Conservation (phyloP, 1,140 invertebrate species). For the Meteorus sp. region DNA sequence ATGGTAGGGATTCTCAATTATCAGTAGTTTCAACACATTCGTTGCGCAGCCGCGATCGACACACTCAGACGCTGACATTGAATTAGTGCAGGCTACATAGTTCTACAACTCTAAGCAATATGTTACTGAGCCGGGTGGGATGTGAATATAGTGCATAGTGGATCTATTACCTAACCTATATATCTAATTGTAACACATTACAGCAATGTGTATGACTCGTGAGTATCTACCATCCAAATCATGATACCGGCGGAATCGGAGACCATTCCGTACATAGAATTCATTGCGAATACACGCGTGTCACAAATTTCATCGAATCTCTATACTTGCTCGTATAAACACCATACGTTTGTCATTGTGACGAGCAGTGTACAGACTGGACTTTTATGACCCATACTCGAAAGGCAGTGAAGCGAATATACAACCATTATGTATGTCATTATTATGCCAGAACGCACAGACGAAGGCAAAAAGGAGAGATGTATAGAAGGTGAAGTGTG, state of each 20-base stretch:
- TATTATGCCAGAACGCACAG: constrained; percentile 22
- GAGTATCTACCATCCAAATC: constrained; percentile 20
- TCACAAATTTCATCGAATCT: too few species aligned
- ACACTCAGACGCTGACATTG: constrained; percentile 28
- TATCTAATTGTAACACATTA: constrained; percentile 45
- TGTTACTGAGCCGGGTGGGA: constrained; percentile 43
- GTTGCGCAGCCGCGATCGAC: background rate
- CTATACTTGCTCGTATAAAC: too few species aligned
- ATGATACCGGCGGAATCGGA: too few species aligned
- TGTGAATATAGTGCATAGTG: constrained; percentile 46
- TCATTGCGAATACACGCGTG: too few species aligned
- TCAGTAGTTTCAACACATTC: too few species aligned
- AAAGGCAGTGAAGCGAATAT: too few species aligned
- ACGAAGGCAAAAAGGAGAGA: constrained; percentile 16
- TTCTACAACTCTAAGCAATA: constrained; percentile 38
- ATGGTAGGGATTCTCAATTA: too few species aligned
- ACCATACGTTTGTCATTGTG: too few species aligned
- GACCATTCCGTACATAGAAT: too few species aligned
- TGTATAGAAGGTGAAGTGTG: too few species aligned
- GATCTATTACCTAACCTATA: constrained; percentile 53
- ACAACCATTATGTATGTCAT: too few species aligned
- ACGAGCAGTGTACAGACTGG: too few species aligned
- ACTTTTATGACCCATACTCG: constrained; percentile 35
- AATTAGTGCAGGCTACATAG: constrained; percentile 36
- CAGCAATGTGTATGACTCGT: background rate